These are phyloP conservation scores for Drosophila putrida DNA, from an alignment of 2,888 invertebrate species.

Conservation along the genomic window DNA sequence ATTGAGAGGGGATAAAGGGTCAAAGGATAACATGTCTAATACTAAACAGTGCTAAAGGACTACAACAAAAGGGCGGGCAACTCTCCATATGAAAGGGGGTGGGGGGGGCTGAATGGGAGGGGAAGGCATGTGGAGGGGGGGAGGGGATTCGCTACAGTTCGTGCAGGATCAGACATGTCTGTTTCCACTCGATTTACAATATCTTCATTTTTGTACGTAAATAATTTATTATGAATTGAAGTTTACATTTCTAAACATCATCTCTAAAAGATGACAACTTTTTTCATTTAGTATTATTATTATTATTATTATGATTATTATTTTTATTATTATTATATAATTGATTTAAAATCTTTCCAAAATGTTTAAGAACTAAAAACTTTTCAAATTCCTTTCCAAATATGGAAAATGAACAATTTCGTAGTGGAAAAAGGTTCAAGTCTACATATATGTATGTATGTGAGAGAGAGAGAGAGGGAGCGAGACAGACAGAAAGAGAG, in stretches of 20 bases:
- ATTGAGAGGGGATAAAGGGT: background rate
- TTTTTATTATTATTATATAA: no score
- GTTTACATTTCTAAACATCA: background rate
- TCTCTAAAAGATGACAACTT: no score
- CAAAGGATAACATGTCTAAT: slow-evolving; percentile 4
- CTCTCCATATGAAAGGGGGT: background rate
- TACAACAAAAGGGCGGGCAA: slow-evolving; percentile 1
- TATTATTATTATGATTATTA: no score
- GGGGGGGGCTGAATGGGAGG: background rate
- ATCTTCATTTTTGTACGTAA: background rate
- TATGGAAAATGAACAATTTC: background rate
- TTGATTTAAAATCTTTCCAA: background rate
- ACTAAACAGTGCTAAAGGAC: slow-evolving; percentile 12
- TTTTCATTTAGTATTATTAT: no score
- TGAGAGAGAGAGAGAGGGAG: background rate
- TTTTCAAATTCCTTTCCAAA: background rate
- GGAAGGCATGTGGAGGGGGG: background rate
- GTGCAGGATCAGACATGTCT: slow-evolving; percentile 36
- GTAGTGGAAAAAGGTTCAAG: background rate
- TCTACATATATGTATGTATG: slow-evolving; percentile 6
- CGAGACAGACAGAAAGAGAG: slow-evolving; percentile 13
- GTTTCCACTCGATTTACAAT: background rate
- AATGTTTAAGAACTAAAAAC: background rate
- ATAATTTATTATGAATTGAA: no score
- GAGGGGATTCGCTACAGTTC: slow-evolving; percentile 26